Evolutionary conservation across 2,113 vertebrate genomes (phyloP).

Genomic region (Gulo gulo): DNA sequence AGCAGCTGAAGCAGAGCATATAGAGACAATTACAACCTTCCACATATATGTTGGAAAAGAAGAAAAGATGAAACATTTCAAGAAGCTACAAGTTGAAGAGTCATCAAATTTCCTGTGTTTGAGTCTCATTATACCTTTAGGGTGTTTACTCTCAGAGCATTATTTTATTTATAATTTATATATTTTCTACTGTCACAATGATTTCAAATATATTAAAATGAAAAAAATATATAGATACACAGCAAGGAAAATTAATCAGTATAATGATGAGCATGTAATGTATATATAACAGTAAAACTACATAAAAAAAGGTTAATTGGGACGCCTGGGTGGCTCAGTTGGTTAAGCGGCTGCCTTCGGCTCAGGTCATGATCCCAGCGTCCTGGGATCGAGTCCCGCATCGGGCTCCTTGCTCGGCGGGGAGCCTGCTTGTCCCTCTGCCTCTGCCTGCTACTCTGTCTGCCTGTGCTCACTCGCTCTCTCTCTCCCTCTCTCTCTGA

Average conservation of each 20-base stretch:
- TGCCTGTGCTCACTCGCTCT: too few relatives aligned
- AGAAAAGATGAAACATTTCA: not conserved
- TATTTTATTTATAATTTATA: not conserved
- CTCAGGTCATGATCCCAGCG: too few relatives aligned
- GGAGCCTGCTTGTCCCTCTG: too few relatives aligned
- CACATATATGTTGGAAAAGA: not conserved
- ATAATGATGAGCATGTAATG: not conserved
- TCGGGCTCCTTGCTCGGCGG: too few relatives aligned
- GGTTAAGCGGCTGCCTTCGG: too few relatives aligned
- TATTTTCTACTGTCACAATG: not conserved
- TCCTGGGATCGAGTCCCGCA: too few relatives aligned
- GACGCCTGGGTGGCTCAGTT: too few relatives aligned
- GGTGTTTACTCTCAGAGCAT: not conserved
- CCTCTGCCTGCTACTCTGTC: too few relatives aligned
- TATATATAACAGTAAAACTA: not conserved
- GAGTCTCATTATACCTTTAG: not conserved
- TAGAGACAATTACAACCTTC: not conserved
- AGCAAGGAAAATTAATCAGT: not conserved
- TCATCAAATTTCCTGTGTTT: not conserved
- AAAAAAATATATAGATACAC: not conserved
- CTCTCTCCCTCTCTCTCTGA: too few relatives aligned
- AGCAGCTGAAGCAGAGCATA: not conserved
- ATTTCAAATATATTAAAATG: not conserved
- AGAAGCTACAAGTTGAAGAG: not conserved
- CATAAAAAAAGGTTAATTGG: too few relatives aligned